Percentiles rank a stretch among this genome's conserved stretches.
Evolutionary conservation across 2,888 invertebrate genomes (phyloP).

Genomic region (Sinohyriopsis cumingii): DNA sequence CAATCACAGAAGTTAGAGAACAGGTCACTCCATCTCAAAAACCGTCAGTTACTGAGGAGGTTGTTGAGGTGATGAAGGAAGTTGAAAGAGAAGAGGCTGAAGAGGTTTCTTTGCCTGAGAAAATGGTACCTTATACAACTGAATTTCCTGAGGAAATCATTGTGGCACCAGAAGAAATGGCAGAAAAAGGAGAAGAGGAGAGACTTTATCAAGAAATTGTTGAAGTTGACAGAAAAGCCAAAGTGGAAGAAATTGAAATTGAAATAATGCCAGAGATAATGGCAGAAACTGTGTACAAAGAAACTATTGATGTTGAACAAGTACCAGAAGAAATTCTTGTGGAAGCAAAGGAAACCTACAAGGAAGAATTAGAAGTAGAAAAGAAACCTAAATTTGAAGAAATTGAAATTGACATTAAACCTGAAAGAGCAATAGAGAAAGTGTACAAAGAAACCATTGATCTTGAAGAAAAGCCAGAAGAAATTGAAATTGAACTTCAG

Average conservation of each 20-base stretch:
- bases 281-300: too few relatives aligned
- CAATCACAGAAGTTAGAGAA: too few relatives aligned
- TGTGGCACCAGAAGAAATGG: background rate
- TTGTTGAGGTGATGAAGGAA: constrained; percentile 4
- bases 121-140: constrained; percentile 2
- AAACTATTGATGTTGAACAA: too few relatives aligned
- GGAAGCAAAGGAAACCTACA: background rate
- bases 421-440: too few relatives aligned
- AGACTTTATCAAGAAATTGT: constrained; percentile 2
- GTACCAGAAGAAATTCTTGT: too few relatives aligned
- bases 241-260: too few relatives aligned
- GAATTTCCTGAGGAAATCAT: constrained; percentile 13
- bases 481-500: too few relatives aligned
- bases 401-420: too few relatives aligned
- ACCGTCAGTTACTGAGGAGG: background rate
- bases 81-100: background rate
- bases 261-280: too few relatives aligned
- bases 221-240: background rate
- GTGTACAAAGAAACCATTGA: too few relatives aligned
- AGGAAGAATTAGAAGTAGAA: constrained; percentile 6
- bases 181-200: constrained; percentile 1
- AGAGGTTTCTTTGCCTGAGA: constrained; percentile 11
- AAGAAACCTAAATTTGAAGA: too few relatives aligned
- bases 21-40: background rate
- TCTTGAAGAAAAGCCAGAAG: too few relatives aligned